These are phyloP conservation scores for Psittacula cyanocephala DNA, from an alignment of 2,113 vertebrate genomes.

Conservation along the genomic window DNA sequence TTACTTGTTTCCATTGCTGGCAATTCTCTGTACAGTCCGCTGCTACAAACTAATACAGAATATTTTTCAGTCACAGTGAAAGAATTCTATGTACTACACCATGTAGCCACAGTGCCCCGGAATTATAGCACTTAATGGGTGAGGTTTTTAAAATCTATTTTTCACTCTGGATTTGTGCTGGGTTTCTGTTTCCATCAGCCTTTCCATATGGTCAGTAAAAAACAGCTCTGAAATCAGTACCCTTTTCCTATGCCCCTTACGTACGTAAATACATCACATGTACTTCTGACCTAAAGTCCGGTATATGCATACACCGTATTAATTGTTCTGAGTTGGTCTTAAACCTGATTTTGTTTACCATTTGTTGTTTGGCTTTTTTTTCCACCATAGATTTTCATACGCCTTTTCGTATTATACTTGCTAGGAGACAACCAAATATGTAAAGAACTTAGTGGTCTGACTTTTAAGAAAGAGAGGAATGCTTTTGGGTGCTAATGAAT, in stretches of 20 bases:
- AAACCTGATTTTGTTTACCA: neutral
- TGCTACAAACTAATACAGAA: neutral
- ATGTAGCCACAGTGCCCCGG: neutral
- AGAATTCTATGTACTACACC: neutral
- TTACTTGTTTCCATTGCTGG: neutral
- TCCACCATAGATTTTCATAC: neutral
- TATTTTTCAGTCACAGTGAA: neutral
- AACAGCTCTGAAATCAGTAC: neutral
- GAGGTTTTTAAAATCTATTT: accelerated
- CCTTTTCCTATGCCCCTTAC: neutral
- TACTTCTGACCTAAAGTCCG: neutral
- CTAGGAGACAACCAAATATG: neutral
- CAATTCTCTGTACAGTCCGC: neutral
- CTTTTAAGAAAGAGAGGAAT: neutral
- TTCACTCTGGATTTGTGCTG: neutral
- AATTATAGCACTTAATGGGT: neutral
- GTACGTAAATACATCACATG: neutral
- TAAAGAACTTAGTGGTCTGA: neutral
- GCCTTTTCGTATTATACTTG: neutral
- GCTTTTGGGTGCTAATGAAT: neutral
- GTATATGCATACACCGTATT: neutral
- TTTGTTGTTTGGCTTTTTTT: neutral
- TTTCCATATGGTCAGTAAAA: neutral
- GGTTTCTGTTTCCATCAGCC: neutral
- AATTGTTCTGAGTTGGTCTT: neutral